Conservation (phyloP, 2,888 invertebrate species). For the Ischnura elegans region DNA sequence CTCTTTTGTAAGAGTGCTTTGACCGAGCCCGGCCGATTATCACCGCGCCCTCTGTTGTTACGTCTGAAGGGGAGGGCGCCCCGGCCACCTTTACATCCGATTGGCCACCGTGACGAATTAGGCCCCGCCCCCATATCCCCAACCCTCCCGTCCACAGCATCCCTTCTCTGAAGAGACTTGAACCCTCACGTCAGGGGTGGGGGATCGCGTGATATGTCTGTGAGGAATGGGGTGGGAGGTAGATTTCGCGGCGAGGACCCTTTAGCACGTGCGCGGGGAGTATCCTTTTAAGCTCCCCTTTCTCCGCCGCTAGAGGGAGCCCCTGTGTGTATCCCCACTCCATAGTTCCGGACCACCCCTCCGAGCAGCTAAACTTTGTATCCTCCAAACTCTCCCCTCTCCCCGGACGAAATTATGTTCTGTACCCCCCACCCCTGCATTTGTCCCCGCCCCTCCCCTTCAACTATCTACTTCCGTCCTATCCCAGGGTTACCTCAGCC, state of each 20-base stretch:
- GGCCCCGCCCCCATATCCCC: conserved; percentile 35
- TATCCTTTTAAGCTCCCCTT: neutral
- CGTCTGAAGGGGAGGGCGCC: neutral
- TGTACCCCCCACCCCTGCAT: neutral
- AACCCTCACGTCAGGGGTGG: neutral
- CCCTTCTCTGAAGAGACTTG: neutral
- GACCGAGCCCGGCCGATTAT: neutral
- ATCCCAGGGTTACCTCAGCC: neutral
- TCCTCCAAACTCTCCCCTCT: neutral
- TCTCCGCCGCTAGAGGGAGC: neutral
- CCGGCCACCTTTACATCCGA: conserved; percentile 19
- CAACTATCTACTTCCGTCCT: neutral
- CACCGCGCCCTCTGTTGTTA: neutral
- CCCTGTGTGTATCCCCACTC: neutral
- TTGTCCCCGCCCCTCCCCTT: conserved; percentile 1
- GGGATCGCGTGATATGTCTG: neutral
- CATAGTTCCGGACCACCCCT: neutral
- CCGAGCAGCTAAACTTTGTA: neutral
- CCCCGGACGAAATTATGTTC: neutral
- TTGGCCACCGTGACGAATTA: conserved; percentile 37
- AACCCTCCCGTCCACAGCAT: neutral
- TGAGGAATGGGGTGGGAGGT: neutral
- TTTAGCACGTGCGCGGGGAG: conserved; percentile 47
- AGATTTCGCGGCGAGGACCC: neutral
- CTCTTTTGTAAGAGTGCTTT: neutral